phyloP scores from a whole-genome alignment of 2,888 invertebrate genomes.

The Agonopterix subpropinquella region DNA sequence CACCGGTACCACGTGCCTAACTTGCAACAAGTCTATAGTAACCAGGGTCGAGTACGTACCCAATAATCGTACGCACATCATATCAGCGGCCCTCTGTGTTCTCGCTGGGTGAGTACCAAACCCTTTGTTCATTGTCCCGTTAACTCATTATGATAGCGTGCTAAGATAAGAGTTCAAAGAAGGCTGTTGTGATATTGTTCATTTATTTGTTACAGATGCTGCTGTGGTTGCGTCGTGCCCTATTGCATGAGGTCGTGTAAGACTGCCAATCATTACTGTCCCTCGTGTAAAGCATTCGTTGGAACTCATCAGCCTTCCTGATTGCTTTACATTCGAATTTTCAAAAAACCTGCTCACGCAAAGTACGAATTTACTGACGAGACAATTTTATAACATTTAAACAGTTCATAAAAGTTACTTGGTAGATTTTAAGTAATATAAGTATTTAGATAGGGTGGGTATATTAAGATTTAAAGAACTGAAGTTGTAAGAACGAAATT shows the following conservation, averaged over 20 bases:
- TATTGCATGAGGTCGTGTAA: conserved; percentile 72
- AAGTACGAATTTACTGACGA: too few species aligned
- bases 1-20: conserved; percentile 53
- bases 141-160: too few species aligned
- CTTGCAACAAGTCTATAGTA: conserved; percentile 57
- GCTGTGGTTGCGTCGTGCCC: conserved; percentile 63
- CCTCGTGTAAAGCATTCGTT: conserved; percentile 59
- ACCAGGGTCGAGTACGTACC: conserved; percentile 61
- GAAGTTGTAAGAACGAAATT: too few species aligned
- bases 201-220: conserved; percentile 49
- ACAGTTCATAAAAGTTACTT: too few species aligned
- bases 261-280: conserved; percentile 73
- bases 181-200: not conserved
- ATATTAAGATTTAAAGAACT: too few species aligned
- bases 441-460: too few species aligned
- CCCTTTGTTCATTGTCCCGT: too few species aligned
- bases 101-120: conserved; percentile 50
- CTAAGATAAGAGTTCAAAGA: too few species aligned
- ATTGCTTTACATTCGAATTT: conserved; percentile 13
- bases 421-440: too few species aligned
- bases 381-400: too few species aligned
- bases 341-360: too few species aligned
- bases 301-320: conserved; percentile 58
- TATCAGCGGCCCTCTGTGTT: conserved; percentile 62
- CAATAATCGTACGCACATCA: conserved; percentile 62